Base-by-base conservation (phyloP, 1,140 invertebrate species). In the Nasonia giraulti region DNA sequence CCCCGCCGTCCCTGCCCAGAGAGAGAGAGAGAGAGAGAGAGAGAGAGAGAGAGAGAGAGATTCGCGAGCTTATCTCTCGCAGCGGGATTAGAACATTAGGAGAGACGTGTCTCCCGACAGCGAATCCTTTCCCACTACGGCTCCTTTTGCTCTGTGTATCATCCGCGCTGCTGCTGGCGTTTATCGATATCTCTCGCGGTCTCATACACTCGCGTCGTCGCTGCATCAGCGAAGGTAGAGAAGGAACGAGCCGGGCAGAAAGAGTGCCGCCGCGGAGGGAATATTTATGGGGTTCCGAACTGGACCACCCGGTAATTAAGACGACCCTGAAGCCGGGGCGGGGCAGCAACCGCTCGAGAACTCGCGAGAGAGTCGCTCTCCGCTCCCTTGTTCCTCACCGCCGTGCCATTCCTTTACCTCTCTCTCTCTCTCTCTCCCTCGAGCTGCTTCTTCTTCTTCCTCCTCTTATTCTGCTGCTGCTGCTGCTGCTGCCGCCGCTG, bases 241-340 rank as follows among this genome's bases (percentile, higher is more conserved):
- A 62, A 81, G 78, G 82, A 62, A 23, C 27, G 85, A 74, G 84
- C 81, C 80, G 84, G 87, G 87, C 87, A 89, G 89, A 90, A 90
- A 89, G 89, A 90, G 88, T 90, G 89, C 89, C 89, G 91, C 89
- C 89, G 88, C 88, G 87, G 88, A 82, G 83, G 77, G 87, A 91
- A 91, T 91, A 91, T 91, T 91, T 91, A 91, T 91, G 89, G 90
- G 89, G 88, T 91, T 90, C 87, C 89, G 89, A 91, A 90, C 88
- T 91, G 90, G 91, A 91, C 91, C 91, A 91, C 91, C 91, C 91
- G 91, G 89, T 91, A 91, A 91, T 91, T 91, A 91, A 90, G 89
- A 91, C 90, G 80, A 84, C 77, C 83, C 88, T 91, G 90, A 91
- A 90, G 89, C 87, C 83, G 88, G 89, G 90, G 90, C 90, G 90